Conservation (phyloP, 2,797 vertebrate genomes). For the Pampus argenteus region DNA sequence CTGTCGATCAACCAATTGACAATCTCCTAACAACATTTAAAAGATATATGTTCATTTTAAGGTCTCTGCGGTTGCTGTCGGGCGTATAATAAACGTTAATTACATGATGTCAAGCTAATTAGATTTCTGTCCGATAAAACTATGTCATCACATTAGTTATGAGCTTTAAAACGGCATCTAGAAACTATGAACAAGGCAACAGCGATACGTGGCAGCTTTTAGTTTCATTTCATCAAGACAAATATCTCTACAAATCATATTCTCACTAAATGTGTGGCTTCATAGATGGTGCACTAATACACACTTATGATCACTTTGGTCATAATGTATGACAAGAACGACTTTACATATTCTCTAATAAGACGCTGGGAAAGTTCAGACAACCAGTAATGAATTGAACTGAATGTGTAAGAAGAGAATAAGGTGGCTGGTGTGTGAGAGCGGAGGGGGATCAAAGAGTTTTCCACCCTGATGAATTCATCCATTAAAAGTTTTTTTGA, state of each 20-base stretch:
- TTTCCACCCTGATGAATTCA: conserved; percentile 51
- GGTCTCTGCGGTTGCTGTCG: not conserved
- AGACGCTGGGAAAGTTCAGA: conserved; percentile 32
- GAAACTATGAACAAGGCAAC: conserved; percentile 28
- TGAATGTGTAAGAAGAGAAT: conserved; percentile 38
- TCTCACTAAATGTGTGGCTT: conserved; percentile 25
- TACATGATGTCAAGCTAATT: conserved; percentile 19
- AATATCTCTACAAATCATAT: conserved; percentile 32
- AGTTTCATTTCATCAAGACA: conserved; percentile 20
- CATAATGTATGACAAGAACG: conserved; percentile 19
- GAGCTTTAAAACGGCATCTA: conserved; percentile 11
- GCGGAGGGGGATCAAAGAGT: conserved; percentile 40
- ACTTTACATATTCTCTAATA: conserved; percentile 48
- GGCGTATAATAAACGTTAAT: conserved; percentile 3
- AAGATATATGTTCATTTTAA: conserved; percentile 15
- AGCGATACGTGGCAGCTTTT: conserved; percentile 3
- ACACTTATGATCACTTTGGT: conserved; percentile 25
- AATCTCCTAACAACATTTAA: no score
- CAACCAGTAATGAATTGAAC: conserved; percentile 50
- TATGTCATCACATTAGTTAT: conserved; percentile 23
- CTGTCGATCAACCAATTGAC: no score
- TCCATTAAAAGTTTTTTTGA: conserved; percentile 63
- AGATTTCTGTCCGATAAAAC: conserved; percentile 30
- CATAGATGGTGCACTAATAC: not conserved
- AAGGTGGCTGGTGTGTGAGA: conserved; percentile 15